Base-by-base conservation (phyloP, 2,888 invertebrate species). In the Sphecodes monilicornis region DNA sequence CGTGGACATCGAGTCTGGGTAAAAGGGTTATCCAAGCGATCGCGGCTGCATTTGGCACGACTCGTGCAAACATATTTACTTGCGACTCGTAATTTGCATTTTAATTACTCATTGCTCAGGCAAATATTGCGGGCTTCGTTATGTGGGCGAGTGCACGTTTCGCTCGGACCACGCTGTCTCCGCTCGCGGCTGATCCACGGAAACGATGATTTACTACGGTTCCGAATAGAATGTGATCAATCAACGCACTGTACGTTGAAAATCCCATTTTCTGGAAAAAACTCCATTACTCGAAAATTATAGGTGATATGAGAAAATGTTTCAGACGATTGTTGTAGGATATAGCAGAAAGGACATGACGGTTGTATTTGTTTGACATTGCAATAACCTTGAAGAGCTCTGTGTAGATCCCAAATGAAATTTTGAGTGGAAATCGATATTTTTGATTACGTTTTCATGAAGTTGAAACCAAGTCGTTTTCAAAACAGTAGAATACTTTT, bases 31-130 rank as follows among this genome's bases (percentile, higher is more conserved):
- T 91, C 90, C 87, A 71, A 71, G 80, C 84, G 86, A 86, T 90
- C 86, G 84, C 76, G 77, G 82, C 85, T 87, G 88, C 85, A 89
- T 91, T 91, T 91, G 91, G 88, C 88, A 84, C 88, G 83, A 91
- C 90, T 90, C 86, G 87, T 86, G 89, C 89, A 88, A 92, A 92
- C 90, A 90, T 92, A 90, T 92, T 92, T 91, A 89, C 91, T 83
- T 85, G 86, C 83, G 86, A 83, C 85, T 78, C 86, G 89, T 89
- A 91, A 93, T 93, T 93, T 93, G 87, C 93, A 93, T 93, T 93
- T 93, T 93, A 93, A 93, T 93, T 92, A 91, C 92, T 88, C 90
- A 93, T 92, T 89, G 92, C 90, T 91, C 88, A 91, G 90, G 89
- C 90, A 92, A 92, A 92, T 92, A 93, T 93, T 88, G 90, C 90